Conservation (phyloP, 2,888 invertebrate species). For the Sipha maydis region DNA sequence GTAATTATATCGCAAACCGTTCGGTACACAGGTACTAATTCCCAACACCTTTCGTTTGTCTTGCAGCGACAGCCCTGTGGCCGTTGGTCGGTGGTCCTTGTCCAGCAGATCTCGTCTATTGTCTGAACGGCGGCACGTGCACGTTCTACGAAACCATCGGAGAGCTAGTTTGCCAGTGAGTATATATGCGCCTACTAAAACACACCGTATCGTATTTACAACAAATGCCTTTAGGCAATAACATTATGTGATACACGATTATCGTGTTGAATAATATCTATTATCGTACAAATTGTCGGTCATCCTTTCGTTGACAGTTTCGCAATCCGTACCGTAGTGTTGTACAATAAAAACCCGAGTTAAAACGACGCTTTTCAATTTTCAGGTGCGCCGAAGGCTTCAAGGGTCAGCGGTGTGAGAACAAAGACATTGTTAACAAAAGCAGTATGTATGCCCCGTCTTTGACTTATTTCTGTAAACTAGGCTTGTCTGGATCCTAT, state of each 20-base stretch:
- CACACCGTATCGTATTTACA: no score
- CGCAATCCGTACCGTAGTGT: background rate
- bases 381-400: conserved; percentile 83
- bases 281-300: background rate
- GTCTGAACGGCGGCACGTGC: conserved; percentile 89
- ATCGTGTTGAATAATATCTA: background rate
- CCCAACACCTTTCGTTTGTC: conserved; percentile 64
- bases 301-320: background rate
- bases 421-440: conserved; percentile 77
- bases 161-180: conserved; percentile 88
- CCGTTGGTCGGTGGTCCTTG: conserved; percentile 75
- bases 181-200: conserved; percentile 65
- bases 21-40: background rate
- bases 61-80: conserved; percentile 71
- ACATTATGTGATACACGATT: background rate
- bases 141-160: conserved; percentile 81
- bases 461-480: conserved; percentile 76
- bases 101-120: conserved; percentile 77
- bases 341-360: background rate
- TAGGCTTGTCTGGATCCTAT: conserved; percentile 81
- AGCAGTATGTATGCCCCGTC: conserved; percentile 81
- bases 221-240: no score
- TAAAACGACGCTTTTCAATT: conserved; percentile 64
- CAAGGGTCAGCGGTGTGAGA: conserved; percentile 82
- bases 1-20: no score